phyloP scores from a whole-genome alignment of 2,797 vertebrate genomes.

The Tamandua tetradactyla region DNA sequence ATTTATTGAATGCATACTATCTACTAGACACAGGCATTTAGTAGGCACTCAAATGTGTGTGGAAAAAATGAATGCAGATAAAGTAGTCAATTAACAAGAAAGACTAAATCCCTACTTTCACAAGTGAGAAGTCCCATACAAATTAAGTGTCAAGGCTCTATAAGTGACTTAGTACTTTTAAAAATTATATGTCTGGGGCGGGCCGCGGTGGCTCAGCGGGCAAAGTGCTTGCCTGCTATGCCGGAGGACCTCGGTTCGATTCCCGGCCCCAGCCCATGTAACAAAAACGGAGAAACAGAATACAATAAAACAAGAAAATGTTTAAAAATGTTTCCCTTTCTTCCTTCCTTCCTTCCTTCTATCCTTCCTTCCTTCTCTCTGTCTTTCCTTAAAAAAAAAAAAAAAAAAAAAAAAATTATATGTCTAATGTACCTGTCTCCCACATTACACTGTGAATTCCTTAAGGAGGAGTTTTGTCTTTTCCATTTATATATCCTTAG shows the following conservation, averaged over 20 bases:
- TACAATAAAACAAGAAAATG: no score
- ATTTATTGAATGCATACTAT: background rate
- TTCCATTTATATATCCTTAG: background rate
- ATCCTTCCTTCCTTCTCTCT: no score
- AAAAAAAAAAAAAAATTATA: background rate
- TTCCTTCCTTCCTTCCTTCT: no score
- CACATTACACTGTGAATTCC: background rate
- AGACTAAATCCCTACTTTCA: background rate
- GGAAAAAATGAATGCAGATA: background rate
- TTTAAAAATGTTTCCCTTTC: no score
- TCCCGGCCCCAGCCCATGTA: no score
- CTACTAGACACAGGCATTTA: background rate
- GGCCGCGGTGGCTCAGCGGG: no score
- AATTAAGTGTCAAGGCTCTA: background rate
- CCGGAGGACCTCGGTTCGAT: no score
- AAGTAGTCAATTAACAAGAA: background rate
- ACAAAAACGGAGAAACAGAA: no score
- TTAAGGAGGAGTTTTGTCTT: background rate
- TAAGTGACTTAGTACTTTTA: background rate
- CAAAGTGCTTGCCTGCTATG: no score
- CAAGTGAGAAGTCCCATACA: background rate
- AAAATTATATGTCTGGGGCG: background rate
- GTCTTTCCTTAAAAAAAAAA: no score
- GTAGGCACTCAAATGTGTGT: background rate
- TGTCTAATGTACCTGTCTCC: constrained; percentile 2